phyloP scores from a whole-genome alignment of 2,888 invertebrate genomes.

The Trachelus tabidus region DNA sequence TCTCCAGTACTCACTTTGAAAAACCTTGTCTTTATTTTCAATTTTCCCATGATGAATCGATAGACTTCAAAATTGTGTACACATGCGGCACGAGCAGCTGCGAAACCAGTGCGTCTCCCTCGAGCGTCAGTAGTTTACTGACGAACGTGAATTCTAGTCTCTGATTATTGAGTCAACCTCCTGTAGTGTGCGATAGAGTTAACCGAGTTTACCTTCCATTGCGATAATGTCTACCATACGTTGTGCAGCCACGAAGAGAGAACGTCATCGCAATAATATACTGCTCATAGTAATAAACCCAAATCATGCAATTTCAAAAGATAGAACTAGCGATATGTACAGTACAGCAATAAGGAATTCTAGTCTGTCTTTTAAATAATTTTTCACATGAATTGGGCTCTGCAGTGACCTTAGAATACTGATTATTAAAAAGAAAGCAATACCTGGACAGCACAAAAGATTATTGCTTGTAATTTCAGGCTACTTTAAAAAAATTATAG shows the following conservation, averaged over 20 bases:
- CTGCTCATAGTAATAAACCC: not conserved
- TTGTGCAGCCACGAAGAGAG: not conserved
- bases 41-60: constrained; percentile 31
- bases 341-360: not conserved
- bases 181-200: not conserved
- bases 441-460: not conserved
- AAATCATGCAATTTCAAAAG: not conserved
- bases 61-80: not conserved
- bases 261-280: not conserved
- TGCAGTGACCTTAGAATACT: not conserved
- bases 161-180: constrained; percentile 8
- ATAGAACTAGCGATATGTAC: not conserved
- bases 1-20: constrained; percentile 28
- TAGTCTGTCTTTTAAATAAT: not conserved
- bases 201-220: constrained; percentile 4
- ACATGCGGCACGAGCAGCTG: not conserved
- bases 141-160: not conserved
- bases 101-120: not conserved
- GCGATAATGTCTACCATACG: not conserved
- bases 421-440: not conserved
- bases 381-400: not conserved
- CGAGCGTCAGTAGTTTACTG: constrained; percentile 5
- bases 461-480: not conserved
- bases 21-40: constrained; percentile 33
- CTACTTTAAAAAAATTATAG: not conserved